A percentile compares a stretch with the other conserved stretches of the same genome.
Conservation (phyloP, 1,140 invertebrate genomes). For the Bathynomus jamesi region DNA sequence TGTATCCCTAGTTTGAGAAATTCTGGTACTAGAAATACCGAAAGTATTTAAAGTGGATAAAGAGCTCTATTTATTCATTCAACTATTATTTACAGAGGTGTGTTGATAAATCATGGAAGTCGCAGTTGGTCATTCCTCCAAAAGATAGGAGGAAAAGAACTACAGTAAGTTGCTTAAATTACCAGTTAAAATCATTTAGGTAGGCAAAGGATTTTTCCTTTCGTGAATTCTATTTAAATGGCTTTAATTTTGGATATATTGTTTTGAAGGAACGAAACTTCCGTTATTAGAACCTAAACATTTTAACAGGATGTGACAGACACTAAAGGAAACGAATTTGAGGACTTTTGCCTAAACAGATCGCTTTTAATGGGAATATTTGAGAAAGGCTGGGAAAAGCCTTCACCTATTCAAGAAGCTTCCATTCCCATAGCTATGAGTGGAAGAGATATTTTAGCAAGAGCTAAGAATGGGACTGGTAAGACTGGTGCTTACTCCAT, state of each 20-base stretch:
- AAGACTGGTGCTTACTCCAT: conserved; percentile 99
- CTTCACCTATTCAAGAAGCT: conserved; percentile 98
- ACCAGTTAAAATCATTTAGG: too few relatives aligned
- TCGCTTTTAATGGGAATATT: conserved; percentile 99
- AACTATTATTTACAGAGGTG: background rate
- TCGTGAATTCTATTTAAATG: too few relatives aligned
- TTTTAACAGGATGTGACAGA: conserved; percentile 78
- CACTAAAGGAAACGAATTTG: conserved; percentile 98
- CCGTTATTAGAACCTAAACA: too few relatives aligned
- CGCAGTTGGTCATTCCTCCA: conserved; percentile 88
- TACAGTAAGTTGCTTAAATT: conserved; percentile 60
- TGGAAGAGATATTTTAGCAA: conserved; percentile 93
- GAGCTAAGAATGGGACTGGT: conserved; percentile 99
- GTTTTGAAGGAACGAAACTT: too few relatives aligned
- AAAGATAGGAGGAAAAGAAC: conserved; percentile 94
- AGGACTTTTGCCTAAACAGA: conserved; percentile 96
- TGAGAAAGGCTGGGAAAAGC: conserved; percentile 99
- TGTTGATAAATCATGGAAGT: conserved; percentile 64
- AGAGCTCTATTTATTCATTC: background rate
- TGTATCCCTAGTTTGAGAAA: too few relatives aligned
- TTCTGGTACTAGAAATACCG: too few relatives aligned
- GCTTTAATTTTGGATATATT: too few relatives aligned
- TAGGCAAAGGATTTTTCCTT: too few relatives aligned
- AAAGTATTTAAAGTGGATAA: too few relatives aligned
- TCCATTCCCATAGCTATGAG: conserved; percentile 96